Base-by-base conservation (phyloP, 1,140 invertebrate genomes). In the Berghia stephanieae region DNA sequence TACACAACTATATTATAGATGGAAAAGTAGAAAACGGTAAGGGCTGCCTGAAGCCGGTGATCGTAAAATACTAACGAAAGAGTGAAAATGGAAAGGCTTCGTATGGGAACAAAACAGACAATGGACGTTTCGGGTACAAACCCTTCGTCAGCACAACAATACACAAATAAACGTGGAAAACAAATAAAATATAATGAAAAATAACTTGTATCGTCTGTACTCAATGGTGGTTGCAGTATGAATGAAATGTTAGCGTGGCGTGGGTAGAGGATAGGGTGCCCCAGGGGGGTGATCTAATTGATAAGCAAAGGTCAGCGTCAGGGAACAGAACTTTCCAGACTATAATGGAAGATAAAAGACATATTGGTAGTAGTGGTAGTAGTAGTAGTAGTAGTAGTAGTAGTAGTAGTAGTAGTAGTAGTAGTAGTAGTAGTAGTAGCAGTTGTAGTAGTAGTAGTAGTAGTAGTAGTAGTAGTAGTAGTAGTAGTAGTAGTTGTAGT, bases 341-440 rank as follows among this genome's bases (percentile, higher is more conserved):
- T 24, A 31, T 60, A 60, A 24, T 60, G 34, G 55, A 24, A 60
- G 55, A 24, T 8, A 31, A 24, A 60, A 31, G 6, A 60, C n/a
- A 31, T 60, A 60, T 8, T 60, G 34, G 55, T n/a, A 42, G 66
- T 68, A 34, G 66, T 68, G 40, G 66, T 72, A 72, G 70, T 72
- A 72, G 70, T 72, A 72, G 70, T 72, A 72, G 70, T 72, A 72
- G 70, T 72, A 72, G 70, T 72, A 72, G 70, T 72, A 72, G 42
- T 72, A 72, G 70, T 49, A 72, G 70, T 72, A 72, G 40, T 55
- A 21, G 42, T 72, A 72, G 42, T 72, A 72, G 70, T 72, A 72
- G 70, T 72, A 46, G 70, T 72, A 46, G 70, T 72, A 68, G 66
- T 68, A 68, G 66, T 68, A 68, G 66, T 68, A 68, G 66, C 36